Base-by-base conservation (phyloP, 37 sponge, comb jelly and placozoan genomes). In the Dysidea cf. avara region DNA sequence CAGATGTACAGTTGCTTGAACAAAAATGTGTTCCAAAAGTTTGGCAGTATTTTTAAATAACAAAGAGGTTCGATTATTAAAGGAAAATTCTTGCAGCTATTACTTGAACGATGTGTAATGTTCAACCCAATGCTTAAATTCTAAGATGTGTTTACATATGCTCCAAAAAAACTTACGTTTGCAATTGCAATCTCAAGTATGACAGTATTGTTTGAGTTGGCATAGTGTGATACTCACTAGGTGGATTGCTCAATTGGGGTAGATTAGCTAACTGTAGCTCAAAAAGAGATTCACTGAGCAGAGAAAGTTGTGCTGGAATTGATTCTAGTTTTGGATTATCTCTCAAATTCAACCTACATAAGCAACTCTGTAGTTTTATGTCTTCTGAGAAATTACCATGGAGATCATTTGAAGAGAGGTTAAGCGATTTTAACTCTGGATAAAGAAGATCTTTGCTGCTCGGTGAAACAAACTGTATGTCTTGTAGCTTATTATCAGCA, bases 151-250 rank as follows among this genome's bases (percentile, higher is more conserved):
- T n/a, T n/a, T n/a, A n/a, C n/a, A n/a, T n/a, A n/a, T n/a, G n/a
- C n/a, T n/a, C n/a, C n/a, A n/a, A n/a, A n/a, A n/a, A n/a, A 18
- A 91, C 92, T 86, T 59, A 86, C 83, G 79, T 68, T 43, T 86
- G 86, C 49, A 92, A 81, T 25, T 65, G 21, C 13, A 87, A 83
- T 38, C 87, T 83, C 72, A 86, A 80, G 78, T 92, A 92, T 26
- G 74, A 53, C 53, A 92, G 68, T 37, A 92, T 83, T 80, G 35
- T 48, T 71, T 39, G 76, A 59, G n/a, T n/a, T n/a, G n/a, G n/a
- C n/a, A 1, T 54, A 13, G 25, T 53, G 38, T 77, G 80, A 60
- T 86, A 86, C 63, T 92, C 80, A 26, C 33, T 21, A 2, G 92
- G 92, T 14, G 87, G 87, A 5, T 86, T 71, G 46, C 67, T 55